Conservation (phyloP, 2,113 vertebrate genomes). For the Entomyzon cyanotis region DNA sequence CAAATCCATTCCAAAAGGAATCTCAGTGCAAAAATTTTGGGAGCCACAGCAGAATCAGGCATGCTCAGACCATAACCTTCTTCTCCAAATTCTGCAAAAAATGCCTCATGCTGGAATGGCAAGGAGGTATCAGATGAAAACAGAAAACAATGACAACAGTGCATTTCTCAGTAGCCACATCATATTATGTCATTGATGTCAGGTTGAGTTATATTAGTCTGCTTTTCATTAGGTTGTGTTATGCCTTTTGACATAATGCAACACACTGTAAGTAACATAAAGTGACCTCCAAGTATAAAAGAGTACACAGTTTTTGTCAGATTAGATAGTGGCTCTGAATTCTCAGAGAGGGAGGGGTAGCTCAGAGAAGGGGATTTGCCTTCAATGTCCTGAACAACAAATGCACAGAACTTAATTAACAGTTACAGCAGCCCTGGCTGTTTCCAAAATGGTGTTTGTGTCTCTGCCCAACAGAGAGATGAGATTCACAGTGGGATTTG, state of each 20-base stretch:
- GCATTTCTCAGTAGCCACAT: constrained; percentile 64
- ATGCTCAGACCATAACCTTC: background rate
- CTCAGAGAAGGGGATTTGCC: background rate
- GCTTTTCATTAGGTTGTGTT: constrained; percentile 52
- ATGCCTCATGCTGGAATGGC: background rate
- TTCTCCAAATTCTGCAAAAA: background rate
- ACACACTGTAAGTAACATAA: constrained; percentile 66
- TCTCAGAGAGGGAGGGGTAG: constrained; percentile 17
- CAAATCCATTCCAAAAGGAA: background rate
- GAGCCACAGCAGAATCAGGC: background rate
- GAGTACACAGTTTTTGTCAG: constrained; percentile 60
- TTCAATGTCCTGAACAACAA: constrained; percentile 10
- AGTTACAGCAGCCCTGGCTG: background rate
- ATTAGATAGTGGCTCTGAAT: constrained; percentile 33
- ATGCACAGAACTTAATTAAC: constrained; percentile 21
- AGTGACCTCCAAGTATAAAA: constrained; percentile 66
- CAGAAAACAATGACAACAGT: constrained; percentile 40
- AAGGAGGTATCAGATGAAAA: constrained; percentile 21
- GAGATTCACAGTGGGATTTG: background rate
- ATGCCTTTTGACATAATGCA: constrained; percentile 65
- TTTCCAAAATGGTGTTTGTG: background rate
- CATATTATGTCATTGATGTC: constrained; percentile 59
- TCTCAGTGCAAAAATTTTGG: background rate
- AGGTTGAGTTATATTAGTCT: constrained; percentile 55
- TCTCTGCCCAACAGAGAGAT: background rate